phyloP scores from a whole-genome alignment of 2,113 vertebrate genomes.

The Labeo catla region DNA sequence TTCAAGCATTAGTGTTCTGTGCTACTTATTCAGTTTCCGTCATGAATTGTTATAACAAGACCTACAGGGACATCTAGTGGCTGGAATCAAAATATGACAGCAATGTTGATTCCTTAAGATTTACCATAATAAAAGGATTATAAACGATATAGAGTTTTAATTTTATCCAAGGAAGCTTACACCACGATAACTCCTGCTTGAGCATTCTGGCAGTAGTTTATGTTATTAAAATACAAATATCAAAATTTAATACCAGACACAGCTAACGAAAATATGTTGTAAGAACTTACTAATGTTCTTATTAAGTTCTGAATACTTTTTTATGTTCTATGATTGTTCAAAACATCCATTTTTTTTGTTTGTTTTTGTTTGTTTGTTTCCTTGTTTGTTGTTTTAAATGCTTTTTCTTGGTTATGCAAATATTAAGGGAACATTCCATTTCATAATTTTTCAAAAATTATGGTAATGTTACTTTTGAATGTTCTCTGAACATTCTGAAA shows the following conservation, averaged over 20 bases:
- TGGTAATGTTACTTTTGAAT: too few relatives aligned
- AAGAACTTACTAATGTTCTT: neutral
- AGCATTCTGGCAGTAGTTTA: neutral
- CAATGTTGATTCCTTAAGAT: neutral
- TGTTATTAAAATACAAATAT: neutral
- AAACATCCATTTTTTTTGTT: too few relatives aligned
- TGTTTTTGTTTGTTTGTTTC: too few relatives aligned
- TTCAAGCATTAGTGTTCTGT: neutral
- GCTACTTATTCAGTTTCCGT: neutral
- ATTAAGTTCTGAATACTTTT: neutral
- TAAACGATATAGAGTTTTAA: neutral
- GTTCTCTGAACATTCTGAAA: too few relatives aligned
- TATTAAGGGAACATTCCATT: too few relatives aligned
- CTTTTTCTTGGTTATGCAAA: too few relatives aligned
- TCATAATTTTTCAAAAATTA: too few relatives aligned
- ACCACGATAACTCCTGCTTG: neutral
- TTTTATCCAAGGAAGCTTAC: neutral
- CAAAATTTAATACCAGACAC: too few relatives aligned
- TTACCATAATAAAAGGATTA: neutral
- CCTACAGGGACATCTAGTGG: constrained; percentile 76
- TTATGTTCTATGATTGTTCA: too few relatives aligned
- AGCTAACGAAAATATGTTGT: neutral
- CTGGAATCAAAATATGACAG: neutral
- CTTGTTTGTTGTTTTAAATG: too few relatives aligned
- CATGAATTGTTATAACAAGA: neutral